Conservation (phyloP, 2,888 invertebrate genomes). For the Tenthredo mesomela region DNA sequence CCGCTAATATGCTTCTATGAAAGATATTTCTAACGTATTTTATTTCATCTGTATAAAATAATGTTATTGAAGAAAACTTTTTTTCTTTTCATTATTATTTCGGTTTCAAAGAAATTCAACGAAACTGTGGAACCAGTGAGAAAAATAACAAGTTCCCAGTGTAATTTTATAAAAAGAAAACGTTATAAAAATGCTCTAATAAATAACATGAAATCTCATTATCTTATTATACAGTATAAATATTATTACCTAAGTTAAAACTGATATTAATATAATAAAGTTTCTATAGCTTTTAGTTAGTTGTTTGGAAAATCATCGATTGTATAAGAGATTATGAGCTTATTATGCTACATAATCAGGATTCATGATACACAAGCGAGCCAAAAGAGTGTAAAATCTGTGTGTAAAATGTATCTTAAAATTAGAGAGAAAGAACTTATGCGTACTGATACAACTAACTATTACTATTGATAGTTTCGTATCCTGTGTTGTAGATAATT, state of each 20-base stretch:
- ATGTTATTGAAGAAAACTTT: background rate
- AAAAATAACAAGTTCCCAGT: background rate
- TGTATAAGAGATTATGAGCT: background rate
- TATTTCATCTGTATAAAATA: slow-evolving; percentile 2
- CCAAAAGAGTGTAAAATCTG: background rate
- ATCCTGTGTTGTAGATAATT: background rate
- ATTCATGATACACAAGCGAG: background rate
- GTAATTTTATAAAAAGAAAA: slow-evolving; percentile 27
- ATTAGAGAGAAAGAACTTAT: background rate
- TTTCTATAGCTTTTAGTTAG: background rate
- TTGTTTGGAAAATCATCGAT: background rate
- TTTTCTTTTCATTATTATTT: background rate
- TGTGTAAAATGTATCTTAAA: background rate
- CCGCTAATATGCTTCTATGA: slow-evolving; percentile 18
- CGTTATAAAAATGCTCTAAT: background rate
- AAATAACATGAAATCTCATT: background rate
- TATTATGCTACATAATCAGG: background rate
- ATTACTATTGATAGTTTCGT: background rate
- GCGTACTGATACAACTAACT: too few relatives aligned
- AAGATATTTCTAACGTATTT: slow-evolving; percentile 21
- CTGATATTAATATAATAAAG: background rate
- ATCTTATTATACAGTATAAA: slow-evolving; percentile 9
- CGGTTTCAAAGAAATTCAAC: slow-evolving; percentile 43
- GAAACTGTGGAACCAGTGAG: slow-evolving; percentile 10
- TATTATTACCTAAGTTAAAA: background rate